Evolutionary conservation across 2,888 invertebrate species (phyloP), one percentile per base, ranked within the genome.

Genomic region (Sinopyrophorus schimmeli): DNA sequence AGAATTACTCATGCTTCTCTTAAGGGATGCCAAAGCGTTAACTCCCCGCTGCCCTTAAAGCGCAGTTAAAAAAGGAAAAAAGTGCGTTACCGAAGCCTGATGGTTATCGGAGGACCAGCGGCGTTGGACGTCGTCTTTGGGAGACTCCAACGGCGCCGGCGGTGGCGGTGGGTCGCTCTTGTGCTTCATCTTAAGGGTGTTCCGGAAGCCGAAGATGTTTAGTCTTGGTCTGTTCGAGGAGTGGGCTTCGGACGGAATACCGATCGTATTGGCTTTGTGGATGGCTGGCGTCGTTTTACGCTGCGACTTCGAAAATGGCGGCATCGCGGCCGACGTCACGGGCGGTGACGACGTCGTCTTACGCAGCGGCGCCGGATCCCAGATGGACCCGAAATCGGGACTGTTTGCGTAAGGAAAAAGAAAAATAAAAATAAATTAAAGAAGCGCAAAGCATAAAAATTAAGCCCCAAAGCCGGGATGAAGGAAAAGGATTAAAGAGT

Each of bases 201-300:
- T 80, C 55, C 78, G 75, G 68, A 83, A 81, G 58, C 83, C 83
- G 64, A 83, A 78, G 63, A 82, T 77, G 43, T 63, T 65, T 58
- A 64, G 57, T 54, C 60, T 63, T 44, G 67, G 59, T 47, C 64
- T 60, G 24, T 59, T 60, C 53, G 55, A n/a, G n/a, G n/a, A n/a
- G n/a, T n/a, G 68, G 61, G 73, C 61, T 26, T 73, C 72, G 0
- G 80, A 76, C 2, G 81, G 81, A 54, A 81, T 75, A 67, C 80
- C 80, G 66, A 81, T 80, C 16, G 81, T 81, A 69, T 81, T 81
- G 14, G 81, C 79, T 65, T 73, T 72, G 52, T 72, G 72, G 21
- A 70, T 59, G 38, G 62, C 59, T 41, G 63, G 66, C 10, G 60
- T 48, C 10, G 64, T 61, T 57, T 69, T 71, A 47, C 69, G 58